phyloP scores from a whole-genome alignment of 1,140 invertebrate species.

The Holotrichia oblita region DNA sequence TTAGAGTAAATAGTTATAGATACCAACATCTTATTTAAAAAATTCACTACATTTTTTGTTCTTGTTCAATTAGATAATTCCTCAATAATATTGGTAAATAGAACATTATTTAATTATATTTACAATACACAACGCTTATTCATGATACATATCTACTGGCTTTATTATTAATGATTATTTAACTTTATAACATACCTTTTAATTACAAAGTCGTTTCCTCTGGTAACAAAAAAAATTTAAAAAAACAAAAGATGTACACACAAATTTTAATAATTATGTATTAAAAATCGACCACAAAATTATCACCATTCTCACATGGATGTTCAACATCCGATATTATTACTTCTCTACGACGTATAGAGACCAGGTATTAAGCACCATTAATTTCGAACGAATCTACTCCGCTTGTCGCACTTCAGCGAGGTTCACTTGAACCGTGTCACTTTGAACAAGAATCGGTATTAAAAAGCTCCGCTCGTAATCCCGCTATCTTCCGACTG shows the following conservation, averaged over 20 bases:
- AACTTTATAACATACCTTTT: background rate
- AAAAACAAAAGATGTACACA: background rate
- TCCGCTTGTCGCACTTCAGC: background rate
- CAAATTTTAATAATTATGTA: background rate
- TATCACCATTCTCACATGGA: background rate
- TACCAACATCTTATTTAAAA: too few species aligned
- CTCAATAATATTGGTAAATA: too few species aligned
- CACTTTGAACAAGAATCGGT: background rate
- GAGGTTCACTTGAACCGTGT: conserved; percentile 1
- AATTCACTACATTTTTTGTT: too few species aligned
- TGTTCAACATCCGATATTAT: background rate
- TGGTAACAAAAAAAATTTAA: conserved; percentile 3
- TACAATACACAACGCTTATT: too few species aligned
- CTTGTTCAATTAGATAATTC: too few species aligned
- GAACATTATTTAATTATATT: too few species aligned
- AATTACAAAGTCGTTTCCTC: background rate
- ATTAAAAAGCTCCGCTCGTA: background rate
- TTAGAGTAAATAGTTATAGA: too few species aligned
- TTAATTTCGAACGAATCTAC: background rate
- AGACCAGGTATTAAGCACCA: background rate
- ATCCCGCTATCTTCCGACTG: background rate
- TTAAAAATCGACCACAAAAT: background rate
- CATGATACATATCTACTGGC: too few species aligned
- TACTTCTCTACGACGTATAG: background rate
- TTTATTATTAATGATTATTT: too few species aligned